Evolutionary conservation across 2,797 vertebrate species (phyloP), one percentile per base, ranked within the genome.

Genomic region (Neosilurus mollespiculum): DNA sequence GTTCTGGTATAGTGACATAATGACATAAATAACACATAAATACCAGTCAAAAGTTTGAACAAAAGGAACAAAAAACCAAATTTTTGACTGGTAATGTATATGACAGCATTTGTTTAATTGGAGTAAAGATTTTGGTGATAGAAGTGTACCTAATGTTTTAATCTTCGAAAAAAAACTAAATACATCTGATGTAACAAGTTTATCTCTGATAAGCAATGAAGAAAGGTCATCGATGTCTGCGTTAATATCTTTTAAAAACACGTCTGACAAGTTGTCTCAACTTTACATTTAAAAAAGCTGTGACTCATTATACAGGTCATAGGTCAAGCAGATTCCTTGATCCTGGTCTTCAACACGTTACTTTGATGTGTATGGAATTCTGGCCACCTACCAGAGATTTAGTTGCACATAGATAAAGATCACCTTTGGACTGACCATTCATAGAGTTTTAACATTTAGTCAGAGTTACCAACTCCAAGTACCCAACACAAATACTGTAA

Each of bases 101-200:
- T 82, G 58, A 75, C 59, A 65, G 59, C 24, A 64, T 62, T 73
- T 62, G 15, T 73, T 72, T 73, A 70, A 79, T 71, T 30, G 30
- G 30, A 30, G 30, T 30, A 30, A 30, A 30, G 7, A 6, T 49
- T 20, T 22, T 34, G 2, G 0, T 58, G 30, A 30, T 75, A 26
- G 10, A 30, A 34, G 15, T 26, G 1, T 24, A 72, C 9, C n/a
- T 26, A 4, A 24, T 72, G 18, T 6, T 66, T 66, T 70, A n/a
- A 70, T 49, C 22, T 22, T 70, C 3, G 0, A 72, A 9, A 72
- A 71, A 14, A 11, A 53, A 5, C 43, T n/a, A 71, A 2, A 71
- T 51, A 3, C 69, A 37, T 30, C 65, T 18, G 9, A 69, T 30
- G 30, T 43, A 43, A 49, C 37, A 49, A 51, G 37, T 70, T 70